Conservation (phyloP, 2,888 invertebrate species). For the Acronicta leporina region DNA sequence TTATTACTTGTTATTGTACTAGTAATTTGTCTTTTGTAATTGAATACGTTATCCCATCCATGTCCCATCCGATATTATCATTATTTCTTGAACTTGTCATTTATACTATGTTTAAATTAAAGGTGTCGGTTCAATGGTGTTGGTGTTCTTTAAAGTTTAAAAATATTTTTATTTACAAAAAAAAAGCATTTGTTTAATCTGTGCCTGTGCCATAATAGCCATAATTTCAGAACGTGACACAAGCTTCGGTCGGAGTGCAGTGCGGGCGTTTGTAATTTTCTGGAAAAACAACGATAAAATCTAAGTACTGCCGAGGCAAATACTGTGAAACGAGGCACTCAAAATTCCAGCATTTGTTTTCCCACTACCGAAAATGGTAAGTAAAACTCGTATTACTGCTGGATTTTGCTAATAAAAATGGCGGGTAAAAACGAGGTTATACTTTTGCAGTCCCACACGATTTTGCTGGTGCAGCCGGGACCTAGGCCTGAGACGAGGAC, state of each 20-base stretch:
- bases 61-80: too few relatives aligned
- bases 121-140: too few relatives aligned
- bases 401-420: constrained; percentile 43
- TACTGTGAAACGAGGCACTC: constrained; percentile 1
- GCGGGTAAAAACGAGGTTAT: constrained; percentile 59
- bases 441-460: constrained; percentile 96
- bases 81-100: too few relatives aligned
- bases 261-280: constrained; percentile 32
- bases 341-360: constrained; percentile 19
- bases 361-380: constrained; percentile 51
- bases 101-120: background rate
- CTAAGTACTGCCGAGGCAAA: background rate
- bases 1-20: too few relatives aligned
- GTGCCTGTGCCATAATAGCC: background rate
- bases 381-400: constrained; percentile 24
- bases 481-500: constrained; percentile 98
- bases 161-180: too few relatives aligned
- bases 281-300: constrained; percentile 13
- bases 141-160: too few relatives aligned
- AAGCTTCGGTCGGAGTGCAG: constrained; percentile 37
- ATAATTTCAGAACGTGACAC: constrained; percentile 39
- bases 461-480: constrained; percentile 98
- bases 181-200: constrained; percentile 11
- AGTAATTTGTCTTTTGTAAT: too few relatives aligned
- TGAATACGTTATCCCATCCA: too few relatives aligned